A percentile compares a stretch with the other conserved stretches of the same genome.
These are phyloP conservation scores for Elephas maximus DNA, from an alignment of 2,113 vertebrate genomes.

Conservation along the genomic window DNA sequence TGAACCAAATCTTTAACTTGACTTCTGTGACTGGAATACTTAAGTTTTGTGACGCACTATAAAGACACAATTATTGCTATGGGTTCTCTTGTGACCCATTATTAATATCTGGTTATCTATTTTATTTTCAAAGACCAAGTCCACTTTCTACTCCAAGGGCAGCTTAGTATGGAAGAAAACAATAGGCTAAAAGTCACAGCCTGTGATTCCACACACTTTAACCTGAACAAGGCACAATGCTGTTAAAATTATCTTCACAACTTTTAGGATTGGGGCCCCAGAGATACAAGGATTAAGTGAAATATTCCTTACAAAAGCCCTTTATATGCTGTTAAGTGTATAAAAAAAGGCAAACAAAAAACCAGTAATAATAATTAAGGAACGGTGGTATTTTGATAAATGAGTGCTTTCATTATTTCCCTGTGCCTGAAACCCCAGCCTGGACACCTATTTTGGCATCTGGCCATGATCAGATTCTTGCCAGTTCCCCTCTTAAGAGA, in stretches of 20 bases:
- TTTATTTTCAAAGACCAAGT: not conserved
- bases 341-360: not conserved
- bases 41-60: not conserved
- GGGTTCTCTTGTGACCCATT: not conserved
- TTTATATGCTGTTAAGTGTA: not conserved
- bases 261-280: not conserved
- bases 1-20: not conserved
- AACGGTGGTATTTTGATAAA: slow-evolving; percentile 19
- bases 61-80: not conserved
- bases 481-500: not conserved
- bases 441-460: not conserved
- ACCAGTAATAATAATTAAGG: not conserved
- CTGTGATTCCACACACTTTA: not conserved
- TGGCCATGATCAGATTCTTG: not conserved
- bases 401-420: not conserved
- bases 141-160: not conserved
- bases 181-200: not conserved
- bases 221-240: not conserved
- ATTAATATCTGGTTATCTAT: not conserved
- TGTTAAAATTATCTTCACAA: not conserved
- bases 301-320: not conserved
- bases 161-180: not conserved
- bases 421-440: not conserved
- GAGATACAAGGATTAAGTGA: not conserved
- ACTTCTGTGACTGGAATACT: slow-evolving; percentile 22